Conservation (phyloP, 2,797 vertebrate species). For the Cyprinodon diabolis region DNA sequence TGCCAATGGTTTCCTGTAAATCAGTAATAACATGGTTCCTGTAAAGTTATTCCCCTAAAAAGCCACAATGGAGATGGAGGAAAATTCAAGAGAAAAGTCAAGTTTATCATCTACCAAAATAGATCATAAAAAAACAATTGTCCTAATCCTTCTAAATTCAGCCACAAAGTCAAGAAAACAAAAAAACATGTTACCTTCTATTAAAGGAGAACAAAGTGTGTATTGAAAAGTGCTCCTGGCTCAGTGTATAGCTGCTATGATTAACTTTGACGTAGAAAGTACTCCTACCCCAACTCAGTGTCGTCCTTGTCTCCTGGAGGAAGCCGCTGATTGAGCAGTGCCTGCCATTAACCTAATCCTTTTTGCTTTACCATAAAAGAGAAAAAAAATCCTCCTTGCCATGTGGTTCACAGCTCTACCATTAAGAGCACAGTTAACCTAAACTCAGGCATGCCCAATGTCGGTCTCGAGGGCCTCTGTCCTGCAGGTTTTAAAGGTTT, state of each 20-base stretch:
- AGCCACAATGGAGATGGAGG: background rate
- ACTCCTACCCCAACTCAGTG: background rate
- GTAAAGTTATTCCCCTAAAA: background rate
- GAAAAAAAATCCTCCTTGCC: background rate
- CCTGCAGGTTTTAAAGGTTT: no score
- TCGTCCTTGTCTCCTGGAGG: background rate
- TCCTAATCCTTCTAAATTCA: background rate
- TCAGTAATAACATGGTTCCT: background rate
- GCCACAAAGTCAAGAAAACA: no score
- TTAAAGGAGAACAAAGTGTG: no score
- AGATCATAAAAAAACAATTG: background rate
- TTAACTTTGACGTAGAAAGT: no score
- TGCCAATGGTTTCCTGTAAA: slow-evolving; percentile 2
- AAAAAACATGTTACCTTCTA: no score
- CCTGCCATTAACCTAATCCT: background rate
- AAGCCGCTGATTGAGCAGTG: no score
- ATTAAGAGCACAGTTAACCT: background rate
- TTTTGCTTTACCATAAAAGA: background rate
- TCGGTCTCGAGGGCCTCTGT: no score
- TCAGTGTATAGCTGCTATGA: no score
- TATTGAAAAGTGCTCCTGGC: background rate
- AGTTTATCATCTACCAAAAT: background rate
- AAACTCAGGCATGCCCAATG: no score
- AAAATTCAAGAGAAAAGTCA: background rate
- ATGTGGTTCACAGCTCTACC: background rate